phyloP scores from a whole-genome alignment of 2,113 vertebrate genomes.

The Vimba vimba region DNA sequence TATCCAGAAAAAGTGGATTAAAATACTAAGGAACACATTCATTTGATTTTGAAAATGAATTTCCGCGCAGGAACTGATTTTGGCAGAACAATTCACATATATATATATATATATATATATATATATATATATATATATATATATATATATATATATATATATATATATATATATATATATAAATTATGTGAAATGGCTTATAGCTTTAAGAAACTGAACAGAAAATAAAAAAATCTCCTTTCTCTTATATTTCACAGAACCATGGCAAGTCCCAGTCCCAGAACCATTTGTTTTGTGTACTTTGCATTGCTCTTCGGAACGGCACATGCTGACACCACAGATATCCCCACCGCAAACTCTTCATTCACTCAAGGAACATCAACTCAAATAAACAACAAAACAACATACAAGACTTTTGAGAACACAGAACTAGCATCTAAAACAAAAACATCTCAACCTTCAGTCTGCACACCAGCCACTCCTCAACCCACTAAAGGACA shows the following conservation, averaged over 20 bases:
- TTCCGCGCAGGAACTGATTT: too few relatives aligned
- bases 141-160: background rate
- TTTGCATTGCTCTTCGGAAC: conserved; percentile 20
- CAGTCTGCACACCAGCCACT: background rate
- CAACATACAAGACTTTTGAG: accelerated
- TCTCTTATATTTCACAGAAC: conserved; percentile 20
- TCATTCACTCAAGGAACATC: accelerated
- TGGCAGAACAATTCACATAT: background rate
- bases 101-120: background rate
- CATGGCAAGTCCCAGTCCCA: background rate
- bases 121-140: background rate
- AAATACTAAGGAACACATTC: background rate
- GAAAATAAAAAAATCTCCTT: background rate
- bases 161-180: background rate
- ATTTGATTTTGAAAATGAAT: background rate
- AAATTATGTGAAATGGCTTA: background rate
- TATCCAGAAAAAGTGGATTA: background rate
- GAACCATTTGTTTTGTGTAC: background rate
- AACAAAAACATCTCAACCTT: accelerated
- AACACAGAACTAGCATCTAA: accelerated
- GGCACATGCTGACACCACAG: accelerated
- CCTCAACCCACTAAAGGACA: accelerated
- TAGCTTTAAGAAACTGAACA: background rate
- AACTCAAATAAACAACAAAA: accelerated
- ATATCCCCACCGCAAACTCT: accelerated